Evolutionary conservation across 2,797 vertebrate genomes (phyloP).

Genomic region (Etheostoma perlongum): DNA sequence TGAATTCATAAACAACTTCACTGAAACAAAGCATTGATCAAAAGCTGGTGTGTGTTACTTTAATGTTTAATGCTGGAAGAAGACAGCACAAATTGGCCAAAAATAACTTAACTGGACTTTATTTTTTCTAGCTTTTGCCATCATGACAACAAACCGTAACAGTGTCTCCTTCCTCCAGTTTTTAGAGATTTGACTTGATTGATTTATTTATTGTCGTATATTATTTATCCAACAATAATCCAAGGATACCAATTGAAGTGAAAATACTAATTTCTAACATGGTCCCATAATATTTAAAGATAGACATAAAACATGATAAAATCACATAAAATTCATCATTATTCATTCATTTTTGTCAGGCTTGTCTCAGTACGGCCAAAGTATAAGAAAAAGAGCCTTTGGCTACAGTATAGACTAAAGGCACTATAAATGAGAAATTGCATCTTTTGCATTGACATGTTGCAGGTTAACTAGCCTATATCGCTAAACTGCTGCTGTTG

Average conservation of each 20-base stretch:
- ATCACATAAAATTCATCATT: neutral
- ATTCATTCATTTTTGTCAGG: neutral
- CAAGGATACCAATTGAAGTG: neutral
- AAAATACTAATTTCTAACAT: neutral
- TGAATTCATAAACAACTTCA: constrained; percentile 27
- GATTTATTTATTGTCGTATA: neutral
- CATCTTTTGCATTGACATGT: neutral
- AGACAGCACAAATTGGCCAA: constrained; percentile 12
- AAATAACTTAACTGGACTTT: constrained; percentile 3
- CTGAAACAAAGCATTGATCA: constrained; percentile 50
- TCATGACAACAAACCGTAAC: neutral
- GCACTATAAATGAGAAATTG: neutral
- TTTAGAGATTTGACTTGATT: neutral
- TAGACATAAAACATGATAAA: neutral
- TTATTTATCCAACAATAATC: neutral
- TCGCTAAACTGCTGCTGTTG: neutral
- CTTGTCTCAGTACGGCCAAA: neutral
- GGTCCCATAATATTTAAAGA: neutral
- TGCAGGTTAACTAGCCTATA: neutral
- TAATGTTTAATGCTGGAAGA: constrained; percentile 10
- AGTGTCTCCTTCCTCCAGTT: neutral
- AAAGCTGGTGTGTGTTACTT: constrained; percentile 3
- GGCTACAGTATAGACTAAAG: neutral
- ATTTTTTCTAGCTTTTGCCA: constrained; percentile 1
- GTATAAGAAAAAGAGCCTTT: neutral